These are phyloP conservation scores for Mercenaria mercenaria DNA, from an alignment of 1,140 invertebrate species.

Conservation along the genomic window DNA sequence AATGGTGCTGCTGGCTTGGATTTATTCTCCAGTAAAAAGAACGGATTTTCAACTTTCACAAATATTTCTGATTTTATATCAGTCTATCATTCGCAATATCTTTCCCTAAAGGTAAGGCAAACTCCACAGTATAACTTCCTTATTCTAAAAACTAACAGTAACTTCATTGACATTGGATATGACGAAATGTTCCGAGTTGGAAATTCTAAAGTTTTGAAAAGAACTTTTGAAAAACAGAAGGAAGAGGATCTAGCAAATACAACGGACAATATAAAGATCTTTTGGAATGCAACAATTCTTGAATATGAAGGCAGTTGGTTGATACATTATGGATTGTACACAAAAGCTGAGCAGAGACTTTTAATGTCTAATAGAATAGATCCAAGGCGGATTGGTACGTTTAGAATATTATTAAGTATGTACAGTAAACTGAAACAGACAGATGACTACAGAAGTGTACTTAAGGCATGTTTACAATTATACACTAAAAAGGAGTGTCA, in stretches of 20 bases:
- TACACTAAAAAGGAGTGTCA: neutral
- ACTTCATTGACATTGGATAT: conserved; percentile 74
- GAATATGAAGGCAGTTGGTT: conserved; percentile 79
- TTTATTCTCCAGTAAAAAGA: too few species aligned
- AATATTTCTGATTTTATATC: conserved; percentile 79
- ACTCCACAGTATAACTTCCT: conserved; percentile 82
- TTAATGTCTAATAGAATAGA: conserved; percentile 14
- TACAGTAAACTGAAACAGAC: neutral
- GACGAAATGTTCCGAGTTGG: conserved; percentile 73
- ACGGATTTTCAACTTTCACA: neutral
- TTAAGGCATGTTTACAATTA: conserved; percentile 15
- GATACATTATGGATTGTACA: conserved; percentile 65
- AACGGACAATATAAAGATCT: conserved; percentile 65
- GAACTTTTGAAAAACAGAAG: conserved; percentile 52
- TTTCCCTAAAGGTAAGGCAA: conserved; percentile 76
- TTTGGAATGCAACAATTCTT: conserved; percentile 76
- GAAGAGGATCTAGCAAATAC: conserved; percentile 62
- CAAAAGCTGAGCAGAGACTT: conserved; percentile 73
- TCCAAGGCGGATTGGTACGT: conserved; percentile 15
- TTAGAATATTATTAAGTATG: conserved; percentile 1
- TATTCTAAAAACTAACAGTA: conserved; percentile 66
- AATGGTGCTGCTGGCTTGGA: neutral
- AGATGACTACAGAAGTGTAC: neutral
- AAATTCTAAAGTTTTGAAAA: conserved; percentile 72
- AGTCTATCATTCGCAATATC: conserved; percentile 73